Base-by-base conservation (phyloP, 1,140 invertebrate genomes). In the Diplogasteroides magnus region DNA sequence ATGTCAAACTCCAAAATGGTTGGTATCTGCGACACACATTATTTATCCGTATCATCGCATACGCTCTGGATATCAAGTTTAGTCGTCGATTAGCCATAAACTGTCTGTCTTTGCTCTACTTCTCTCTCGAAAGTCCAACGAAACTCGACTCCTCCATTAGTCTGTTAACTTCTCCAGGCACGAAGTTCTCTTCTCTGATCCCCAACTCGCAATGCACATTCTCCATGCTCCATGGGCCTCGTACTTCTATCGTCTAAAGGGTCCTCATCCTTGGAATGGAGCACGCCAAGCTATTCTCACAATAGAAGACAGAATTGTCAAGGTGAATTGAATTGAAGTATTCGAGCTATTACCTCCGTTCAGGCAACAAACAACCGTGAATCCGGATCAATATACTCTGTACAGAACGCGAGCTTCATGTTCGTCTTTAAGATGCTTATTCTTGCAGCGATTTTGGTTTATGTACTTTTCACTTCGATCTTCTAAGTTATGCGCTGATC, bases 181-280 rank as follows among this genome's bases (percentile, higher is more conserved):
- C 59, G 6, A 6, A 23, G 6, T 11, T 26, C 28, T 29, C 13
- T 23, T 13, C 28, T 26, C 13, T 23, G 59, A 26, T 60, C 28
- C 59, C 25, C n/a, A 13, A 26, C 6, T 23, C 6, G n/a, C 0
- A 28, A 61, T 69, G 61, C 61, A 69, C 37, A 37, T 56, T 11
- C 62, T 80, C 11, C 81, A 83, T 67, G 85, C 83, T n/a, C 82
- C 85, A 1, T 78, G 77, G 64, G 76, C 81, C 0, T 82, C 86
- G 0, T 86, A 85, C 69, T 84, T 85, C 66, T 86, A 84, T 74
- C 76, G 86, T 31, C 71, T 86, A n/a, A 62, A 64, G 23, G 85
- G 85, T 6, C 84, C 83, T 1, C 78, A 83, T 13, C 61, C 73
- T 14, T 86, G 85, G 85, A 19, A 69, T 0, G 83, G 80, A 3